Evolutionary conservation across 1,140 invertebrate genomes (phyloP).

Genomic region (Drosophila carrolli): DNA sequence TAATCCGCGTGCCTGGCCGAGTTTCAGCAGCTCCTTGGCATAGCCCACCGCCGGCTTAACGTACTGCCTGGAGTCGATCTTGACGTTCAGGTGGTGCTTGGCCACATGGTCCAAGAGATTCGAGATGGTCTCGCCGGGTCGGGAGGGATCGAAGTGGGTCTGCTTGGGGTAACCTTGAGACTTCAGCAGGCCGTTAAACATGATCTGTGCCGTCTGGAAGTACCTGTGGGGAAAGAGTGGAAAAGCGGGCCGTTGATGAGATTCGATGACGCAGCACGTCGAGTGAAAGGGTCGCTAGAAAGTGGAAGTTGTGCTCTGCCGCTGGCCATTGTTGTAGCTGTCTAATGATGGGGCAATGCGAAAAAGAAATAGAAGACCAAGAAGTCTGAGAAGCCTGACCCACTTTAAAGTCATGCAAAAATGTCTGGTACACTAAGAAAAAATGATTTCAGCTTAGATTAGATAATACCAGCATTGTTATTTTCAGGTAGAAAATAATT

Average conservation of each 20-base stretch:
- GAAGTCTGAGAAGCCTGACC: constrained; percentile 49
- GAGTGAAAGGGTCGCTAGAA: constrained; percentile 79
- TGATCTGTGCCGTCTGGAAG: constrained; percentile 88
- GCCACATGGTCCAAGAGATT: constrained; percentile 88
- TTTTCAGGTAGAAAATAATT: too few relatives aligned
- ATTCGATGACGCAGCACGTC: constrained; percentile 58
- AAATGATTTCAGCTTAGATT: neutral
- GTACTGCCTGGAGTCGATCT: constrained; percentile 90
- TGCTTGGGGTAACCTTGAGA: constrained; percentile 90
- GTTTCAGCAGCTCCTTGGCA: constrained; percentile 88
- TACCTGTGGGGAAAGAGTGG: constrained; percentile 86
- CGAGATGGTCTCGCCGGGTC: constrained; percentile 88
- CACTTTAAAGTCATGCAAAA: constrained; percentile 64
- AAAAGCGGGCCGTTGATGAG: constrained; percentile 49
- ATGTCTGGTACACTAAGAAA: constrained; percentile 31
- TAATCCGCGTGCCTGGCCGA: constrained; percentile 89
- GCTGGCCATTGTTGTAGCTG: constrained; percentile 6
- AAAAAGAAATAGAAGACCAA: constrained; percentile 34
- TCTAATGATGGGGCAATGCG: constrained; percentile 40
- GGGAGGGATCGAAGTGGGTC: constrained; percentile 88
- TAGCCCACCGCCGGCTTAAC: constrained; percentile 91
- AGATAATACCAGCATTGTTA: too few relatives aligned
- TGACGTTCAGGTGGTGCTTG: constrained; percentile 89
- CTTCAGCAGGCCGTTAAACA: constrained; percentile 91
- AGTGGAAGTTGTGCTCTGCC: constrained; percentile 67